Base-by-base conservation (phyloP, 2,797 vertebrate species). In the Sitta carolinensis region DNA sequence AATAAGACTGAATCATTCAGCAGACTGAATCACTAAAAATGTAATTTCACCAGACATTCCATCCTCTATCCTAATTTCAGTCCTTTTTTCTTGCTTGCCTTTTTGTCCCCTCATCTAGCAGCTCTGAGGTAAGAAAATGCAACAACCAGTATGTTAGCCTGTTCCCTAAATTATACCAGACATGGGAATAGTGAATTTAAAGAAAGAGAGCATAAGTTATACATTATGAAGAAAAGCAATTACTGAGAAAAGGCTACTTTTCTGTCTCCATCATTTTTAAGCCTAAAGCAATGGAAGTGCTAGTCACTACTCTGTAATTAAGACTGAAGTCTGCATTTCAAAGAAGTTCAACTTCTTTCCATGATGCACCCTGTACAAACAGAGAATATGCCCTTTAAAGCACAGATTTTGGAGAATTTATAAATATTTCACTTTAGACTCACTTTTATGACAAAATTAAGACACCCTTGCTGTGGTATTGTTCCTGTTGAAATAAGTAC, bases 151-250 rank as follows among this genome's bases (percentile, higher is more conserved):
- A 40, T 63, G 32, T 36, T n/a, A 64, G 43, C 27, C 62, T 66
- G 51, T 36, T 79, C 47, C 61, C 80, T 64, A 83, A 83, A 89
- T 75, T 87, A 72, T 48, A 72, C 2, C 32, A 78, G 62, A 75
- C 19, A 3, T 13, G 15, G 55, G 36, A 90, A 83, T 14, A 77
- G 48, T 15, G 32, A 61, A 32, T 81, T 89, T 90, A 50, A 96
- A 89, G 51, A 66, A 84, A 66, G 52, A 55, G 18, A 92, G 79
- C 13, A 0, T 30, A 72, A 90, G 80, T 88, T 76, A 90, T 19
- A 81, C 15, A 84, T 93, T 81, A 88, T 50, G 79, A 92, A 95
- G 78, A 76, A 87, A 84, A 93, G 62, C 48, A 86, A 73, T 95
- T 94, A 89, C 63, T 81, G 58, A 66, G 74, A 67, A 92, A 69